These are phyloP conservation scores for Tethya wilhelma DNA, from an alignment of 37 sponge, comb jelly and placozoan genomes.

Conservation along the genomic window DNA sequence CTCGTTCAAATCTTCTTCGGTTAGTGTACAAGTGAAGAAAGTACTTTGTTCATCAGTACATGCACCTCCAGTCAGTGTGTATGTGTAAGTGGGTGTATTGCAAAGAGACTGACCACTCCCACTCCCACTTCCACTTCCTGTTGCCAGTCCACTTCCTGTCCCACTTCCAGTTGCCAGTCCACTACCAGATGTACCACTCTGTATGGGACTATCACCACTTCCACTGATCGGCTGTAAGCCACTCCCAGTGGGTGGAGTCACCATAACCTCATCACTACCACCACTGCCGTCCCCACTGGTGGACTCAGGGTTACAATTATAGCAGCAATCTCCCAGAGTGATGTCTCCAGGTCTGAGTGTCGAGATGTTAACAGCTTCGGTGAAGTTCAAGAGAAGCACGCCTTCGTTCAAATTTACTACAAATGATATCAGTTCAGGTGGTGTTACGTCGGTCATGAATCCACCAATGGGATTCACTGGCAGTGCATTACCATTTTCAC, in stretches of 20 bases:
- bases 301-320: slow-evolving; percentile 16
- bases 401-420: slow-evolving; percentile 80
- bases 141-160: neutral
- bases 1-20: slow-evolving; percentile 77
- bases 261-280: neutral
- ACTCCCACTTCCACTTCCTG: slow-evolving; percentile 14
- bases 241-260: neutral
- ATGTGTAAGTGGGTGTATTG: slow-evolving; percentile 40
- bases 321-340: slow-evolving; percentile 76
- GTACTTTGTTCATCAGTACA: slow-evolving; percentile 60
- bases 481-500: slow-evolving; percentile 28
- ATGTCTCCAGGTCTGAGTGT: slow-evolving; percentile 60
- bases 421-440: slow-evolving; percentile 61
- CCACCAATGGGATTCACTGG: slow-evolving; percentile 5
- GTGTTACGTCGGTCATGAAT: slow-evolving; percentile 40
- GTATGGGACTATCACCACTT: neutral
- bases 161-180: neutral
- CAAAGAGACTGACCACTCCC: neutral
- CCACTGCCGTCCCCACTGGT: slow-evolving; percentile 14
- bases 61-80: slow-evolving; percentile 66
- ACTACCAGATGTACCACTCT: neutral
- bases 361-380: slow-evolving; percentile 84
- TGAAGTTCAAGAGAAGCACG: slow-evolving; percentile 69
- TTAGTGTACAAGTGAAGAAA: slow-evolving; percentile 67
- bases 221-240: neutral